Base-by-base conservation (phyloP, 2,888 invertebrate species). In the Meandrusa payeni region DNA sequence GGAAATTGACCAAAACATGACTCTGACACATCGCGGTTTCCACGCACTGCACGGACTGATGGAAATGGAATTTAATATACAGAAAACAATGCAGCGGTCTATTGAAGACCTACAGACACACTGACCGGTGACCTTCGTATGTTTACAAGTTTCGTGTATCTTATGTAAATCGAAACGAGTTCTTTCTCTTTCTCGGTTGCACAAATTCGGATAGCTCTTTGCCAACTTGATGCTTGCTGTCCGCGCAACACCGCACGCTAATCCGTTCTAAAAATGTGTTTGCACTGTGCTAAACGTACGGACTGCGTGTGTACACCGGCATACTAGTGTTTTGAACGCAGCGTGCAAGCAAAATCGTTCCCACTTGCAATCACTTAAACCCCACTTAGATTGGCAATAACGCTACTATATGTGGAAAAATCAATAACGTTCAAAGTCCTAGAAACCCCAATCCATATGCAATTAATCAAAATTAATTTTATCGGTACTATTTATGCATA, bases 121-220 rank as follows among this genome's bases (percentile, higher is more conserved):
- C 78, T 76, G 67, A 55, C 57, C 53, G 57, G 48, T 67, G 71
- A 71, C 68, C 74, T 68, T 68, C 62, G 64, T 54, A 55, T 59
- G 64, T 59, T 51, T 54, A 56, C 54, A 58, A 61, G 50, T 52
- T 54, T 52, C 63, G 52, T 61, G 52, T 40, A 55, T 55, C 67
- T 73, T 77, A 81, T 76, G 79, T 71, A 72, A 80, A 83, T 76
- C 54, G 48, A 65, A 78, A 75, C 83, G 55, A 63, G 76, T 80
- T 80, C 69, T 80, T 76, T 81, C 76, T 77, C 75, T 79, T 76
- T 76, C 73, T 74, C 58, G 68, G 66, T 86, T 85, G 82, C 83
- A 85, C 70, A 76, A 82, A 82, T 76, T 71, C 69, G 61, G 57
- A 61, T 62, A 68, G 64, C 68, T 75, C 73, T 83, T 81, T 80